Conservation (phyloP, 2,888 invertebrate genomes). For the Pyrocoelia pectoralis region DNA sequence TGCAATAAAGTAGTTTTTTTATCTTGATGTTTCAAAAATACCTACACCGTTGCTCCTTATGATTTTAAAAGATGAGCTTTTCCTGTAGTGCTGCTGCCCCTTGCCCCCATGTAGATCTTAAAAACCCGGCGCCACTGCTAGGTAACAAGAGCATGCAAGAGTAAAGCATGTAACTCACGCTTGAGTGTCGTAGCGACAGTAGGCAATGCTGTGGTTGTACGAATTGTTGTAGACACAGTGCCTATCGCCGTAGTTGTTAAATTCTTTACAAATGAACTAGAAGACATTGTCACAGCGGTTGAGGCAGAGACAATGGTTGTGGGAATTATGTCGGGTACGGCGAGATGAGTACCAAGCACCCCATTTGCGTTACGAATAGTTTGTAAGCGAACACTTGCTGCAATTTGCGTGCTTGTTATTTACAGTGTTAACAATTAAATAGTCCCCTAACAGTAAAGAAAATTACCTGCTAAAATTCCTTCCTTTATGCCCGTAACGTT, state of each 20-base stretch:
- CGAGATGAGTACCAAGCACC: constrained; percentile 68
- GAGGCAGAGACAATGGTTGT: constrained; percentile 63
- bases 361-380: constrained; percentile 78
- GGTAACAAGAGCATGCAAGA: neutral
- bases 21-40: too few relatives aligned
- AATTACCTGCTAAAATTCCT: constrained; percentile 72
- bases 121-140: too few relatives aligned
- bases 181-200: constrained; percentile 62
- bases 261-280: constrained; percentile 45
- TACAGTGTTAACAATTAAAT: constrained; percentile 19
- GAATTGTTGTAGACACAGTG: constrained; percentile 47
- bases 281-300: constrained; percentile 52
- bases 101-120: too few relatives aligned
- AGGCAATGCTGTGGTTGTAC: constrained; percentile 44
- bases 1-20: too few relatives aligned
- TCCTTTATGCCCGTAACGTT: constrained; percentile 65
- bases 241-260: constrained; percentile 58
- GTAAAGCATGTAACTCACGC: constrained; percentile 60
- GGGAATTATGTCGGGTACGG: constrained; percentile 64
- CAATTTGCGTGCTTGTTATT: constrained; percentile 36
- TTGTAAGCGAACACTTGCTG: constrained; percentile 75
- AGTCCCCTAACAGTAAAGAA: neutral
- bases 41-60: too few relatives aligned
- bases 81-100: too few relatives aligned
- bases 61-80: too few relatives aligned